Conservation (phyloP, 2,113 vertebrate species). For the Alouatta palliata region DNA sequence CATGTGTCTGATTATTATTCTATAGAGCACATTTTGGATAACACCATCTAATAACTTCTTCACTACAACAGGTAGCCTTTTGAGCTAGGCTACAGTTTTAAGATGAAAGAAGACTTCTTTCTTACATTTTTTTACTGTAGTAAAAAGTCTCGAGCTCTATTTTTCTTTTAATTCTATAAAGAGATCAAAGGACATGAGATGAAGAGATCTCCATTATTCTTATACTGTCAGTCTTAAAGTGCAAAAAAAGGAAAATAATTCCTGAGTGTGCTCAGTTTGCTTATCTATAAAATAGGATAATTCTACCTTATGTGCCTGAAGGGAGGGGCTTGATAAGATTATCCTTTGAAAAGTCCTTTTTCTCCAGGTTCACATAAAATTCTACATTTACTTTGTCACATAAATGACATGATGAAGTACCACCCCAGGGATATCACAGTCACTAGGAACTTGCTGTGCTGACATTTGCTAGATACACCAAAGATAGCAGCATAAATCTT, state of each 20-base stretch:
- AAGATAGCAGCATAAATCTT: not conserved
- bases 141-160: not conserved
- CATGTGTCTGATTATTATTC: not conserved
- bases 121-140: not conserved
- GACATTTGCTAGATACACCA: not conserved
- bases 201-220: not conserved
- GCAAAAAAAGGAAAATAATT: not conserved
- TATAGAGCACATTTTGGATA: not conserved
- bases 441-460: not conserved
- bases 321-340: not conserved
- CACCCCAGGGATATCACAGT: not conserved
- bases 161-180: not conserved
- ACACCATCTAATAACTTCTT: not conserved
- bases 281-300: not conserved
- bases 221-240: not conserved
- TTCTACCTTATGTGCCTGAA: not conserved
- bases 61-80: not conserved
- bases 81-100: not conserved
- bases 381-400: not conserved
- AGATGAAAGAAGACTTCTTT: not conserved
- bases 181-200: not conserved
- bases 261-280: not conserved
- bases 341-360: not conserved
- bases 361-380: not conserved
- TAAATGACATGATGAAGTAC: not conserved